Base-by-base conservation (phyloP, 2,888 invertebrate genomes). In the Operophtera brumata region DNA sequence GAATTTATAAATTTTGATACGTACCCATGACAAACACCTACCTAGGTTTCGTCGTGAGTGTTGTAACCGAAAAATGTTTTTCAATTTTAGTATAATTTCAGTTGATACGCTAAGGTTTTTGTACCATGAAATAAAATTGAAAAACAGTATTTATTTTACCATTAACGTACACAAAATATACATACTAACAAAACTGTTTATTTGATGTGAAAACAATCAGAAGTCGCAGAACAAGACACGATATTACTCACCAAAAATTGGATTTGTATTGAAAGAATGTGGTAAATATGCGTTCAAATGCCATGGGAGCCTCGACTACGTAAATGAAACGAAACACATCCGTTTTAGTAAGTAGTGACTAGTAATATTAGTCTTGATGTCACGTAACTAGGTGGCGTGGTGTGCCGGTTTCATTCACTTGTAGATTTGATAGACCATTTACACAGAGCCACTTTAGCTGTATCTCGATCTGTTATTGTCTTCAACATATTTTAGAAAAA, bases 171-270 rank as follows among this genome's bases (percentile, higher is more conserved):
- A 39, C 25, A 65, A 64, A 59, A 52, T 58, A 73, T 70, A 58
- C 62, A 54, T 78, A 86, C 85, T 87, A 87, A 88, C 84, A 75
- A 77, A 64, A 70, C 73, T 78, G 77, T 82, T 85, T 84, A 85
- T 82, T 84, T 82, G 81, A 80, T 76, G 72, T 81, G 78, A 80
- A 77, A 70, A 81, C 74, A 76, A 79, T 84, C 55, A 55, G 55
- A 46, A 79, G 77, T 72, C 71, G 80, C 79, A 83, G 84, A 82
- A 79, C 81, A 82, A 80, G 81, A 75, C 72, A 79, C 73, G 77
- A 78, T 75, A 71, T 62, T 83, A 73, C 74, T 84, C 82, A 66
- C 73, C 85, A 82, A 89, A 89, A 81, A 84, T 88, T 81, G 89
- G 89, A 79, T 87, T 80, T 81, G 66, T 84, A 77, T 66, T 82